Conservation (phyloP, 2,888 invertebrate species). For the Parnassius mnemosyne region DNA sequence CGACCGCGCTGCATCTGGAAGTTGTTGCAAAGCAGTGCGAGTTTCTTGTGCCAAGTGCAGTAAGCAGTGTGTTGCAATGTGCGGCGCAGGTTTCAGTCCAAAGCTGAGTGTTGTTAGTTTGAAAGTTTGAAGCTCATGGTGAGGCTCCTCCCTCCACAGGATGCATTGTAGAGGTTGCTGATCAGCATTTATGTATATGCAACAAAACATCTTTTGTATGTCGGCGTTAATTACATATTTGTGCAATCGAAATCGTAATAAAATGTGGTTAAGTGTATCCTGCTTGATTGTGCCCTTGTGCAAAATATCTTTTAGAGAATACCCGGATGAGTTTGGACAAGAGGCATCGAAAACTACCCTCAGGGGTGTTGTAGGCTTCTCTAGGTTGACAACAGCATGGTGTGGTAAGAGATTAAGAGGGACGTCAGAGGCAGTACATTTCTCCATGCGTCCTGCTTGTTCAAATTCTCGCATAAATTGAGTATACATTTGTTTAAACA, state of each 20-base stretch:
- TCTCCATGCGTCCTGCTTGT: too few relatives aligned
- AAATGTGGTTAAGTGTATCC: conserved; percentile 22
- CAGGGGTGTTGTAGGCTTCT: too few relatives aligned
- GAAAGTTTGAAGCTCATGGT: conserved; percentile 20
- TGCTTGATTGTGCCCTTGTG: conserved; percentile 22
- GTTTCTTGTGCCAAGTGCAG: too few relatives aligned
- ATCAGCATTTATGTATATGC: not conserved
- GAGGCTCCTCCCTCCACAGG: conserved; percentile 23
- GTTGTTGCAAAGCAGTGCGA: not conserved
- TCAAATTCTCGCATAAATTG: too few relatives aligned
- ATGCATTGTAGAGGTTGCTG: conserved; percentile 15
- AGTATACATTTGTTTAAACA: too few relatives aligned
- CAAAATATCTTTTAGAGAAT: conserved; percentile 19
- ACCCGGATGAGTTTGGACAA: too few relatives aligned
- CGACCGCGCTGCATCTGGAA: too few relatives aligned
- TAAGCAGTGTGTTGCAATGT: conserved; percentile 19
- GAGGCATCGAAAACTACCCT: too few relatives aligned
- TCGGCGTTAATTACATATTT: conserved; percentile 14
- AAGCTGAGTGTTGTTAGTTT: conserved; percentile 27
- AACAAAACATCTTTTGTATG: not conserved
- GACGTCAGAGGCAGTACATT: too few relatives aligned
- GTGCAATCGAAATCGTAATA: conserved; percentile 21
- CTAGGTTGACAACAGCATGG: too few relatives aligned
- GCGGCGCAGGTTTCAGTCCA: conserved; percentile 26
- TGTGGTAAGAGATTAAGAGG: too few relatives aligned